Evolutionary conservation across 1,140 invertebrate species (phyloP).

Genomic region (Drosophila biarmipes): DNA sequence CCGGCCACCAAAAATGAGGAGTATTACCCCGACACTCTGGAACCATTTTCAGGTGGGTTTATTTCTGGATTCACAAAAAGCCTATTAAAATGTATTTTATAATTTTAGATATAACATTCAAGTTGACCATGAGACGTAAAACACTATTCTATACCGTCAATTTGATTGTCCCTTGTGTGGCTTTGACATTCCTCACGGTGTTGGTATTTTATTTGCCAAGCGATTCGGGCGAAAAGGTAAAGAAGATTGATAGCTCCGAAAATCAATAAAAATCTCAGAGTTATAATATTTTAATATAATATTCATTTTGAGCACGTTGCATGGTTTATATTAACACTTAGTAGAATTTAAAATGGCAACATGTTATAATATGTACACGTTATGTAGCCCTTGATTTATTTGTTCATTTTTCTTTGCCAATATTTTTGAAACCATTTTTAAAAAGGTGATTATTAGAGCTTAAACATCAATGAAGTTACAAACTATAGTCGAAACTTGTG

Average conservation of each 20-base stretch:
- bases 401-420: not conserved
- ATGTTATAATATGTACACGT: slow-evolving; percentile 2
- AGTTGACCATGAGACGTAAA: slow-evolving; percentile 96
- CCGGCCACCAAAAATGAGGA: slow-evolving; percentile 95
- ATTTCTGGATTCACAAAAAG: not conserved
- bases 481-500: too few species aligned
- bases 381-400: slow-evolving; percentile 1
- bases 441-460: not conserved
- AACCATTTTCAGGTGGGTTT: slow-evolving; percentile 91
- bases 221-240: slow-evolving; percentile 97
- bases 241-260: not conserved
- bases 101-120: slow-evolving; percentile 95
- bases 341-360: slow-evolving; percentile 3
- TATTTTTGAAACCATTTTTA: not conserved
- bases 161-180: slow-evolving; percentile 95
- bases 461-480: too few species aligned
- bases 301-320: slow-evolving; percentile 21
- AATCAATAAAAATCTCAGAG: not conserved
- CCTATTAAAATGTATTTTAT: not conserved
- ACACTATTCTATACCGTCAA: slow-evolving; percentile 97
- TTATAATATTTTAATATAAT: not conserved
- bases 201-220: slow-evolving; percentile 98
- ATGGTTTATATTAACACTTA: slow-evolving; percentile 3
- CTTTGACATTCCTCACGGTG: slow-evolving; percentile 96
- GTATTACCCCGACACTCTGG: slow-evolving; percentile 94